These are phyloP conservation scores for Geococcyx californianus DNA, from an alignment of 2,113 vertebrate genomes.

Conservation along the genomic window DNA sequence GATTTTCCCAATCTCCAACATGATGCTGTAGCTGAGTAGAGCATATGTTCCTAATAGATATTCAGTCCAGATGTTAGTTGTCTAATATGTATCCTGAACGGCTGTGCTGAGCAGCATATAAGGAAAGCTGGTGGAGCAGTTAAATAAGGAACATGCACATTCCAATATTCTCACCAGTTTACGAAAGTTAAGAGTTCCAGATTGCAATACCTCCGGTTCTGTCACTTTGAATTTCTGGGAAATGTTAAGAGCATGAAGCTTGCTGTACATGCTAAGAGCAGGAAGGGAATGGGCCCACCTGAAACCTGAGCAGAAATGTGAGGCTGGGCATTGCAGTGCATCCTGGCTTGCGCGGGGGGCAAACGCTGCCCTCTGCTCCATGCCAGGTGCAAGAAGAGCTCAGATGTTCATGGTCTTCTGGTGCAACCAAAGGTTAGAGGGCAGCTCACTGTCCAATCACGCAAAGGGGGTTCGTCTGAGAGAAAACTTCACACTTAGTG, in stretches of 20 bases:
- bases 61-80: conserved; percentile 80
- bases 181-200: conserved; percentile 76
- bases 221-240: conserved; percentile 81
- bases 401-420: neutral
- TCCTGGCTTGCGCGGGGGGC: neutral
- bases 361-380: neutral
- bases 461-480: neutral
- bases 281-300: conserved; percentile 23
- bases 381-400: neutral
- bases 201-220: conserved; percentile 74
- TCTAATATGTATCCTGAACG: conserved; percentile 75
- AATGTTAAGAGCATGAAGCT: conserved; percentile 72
- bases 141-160: conserved; percentile 75
- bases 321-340: neutral
- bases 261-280: neutral
- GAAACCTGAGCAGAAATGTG: neutral
- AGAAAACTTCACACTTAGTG: rapidly evolving
- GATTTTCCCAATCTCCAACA: conserved; percentile 74
- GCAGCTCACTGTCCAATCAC: neutral
- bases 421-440: neutral
- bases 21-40: conserved; percentile 65
- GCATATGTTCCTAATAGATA: conserved; percentile 79
- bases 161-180: conserved; percentile 76
- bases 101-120: conserved; percentile 52
- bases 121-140: conserved; percentile 74